These are phyloP conservation scores for Grallaria varia DNA, from an alignment of 2,113 vertebrate genomes.

Conservation along the genomic window DNA sequence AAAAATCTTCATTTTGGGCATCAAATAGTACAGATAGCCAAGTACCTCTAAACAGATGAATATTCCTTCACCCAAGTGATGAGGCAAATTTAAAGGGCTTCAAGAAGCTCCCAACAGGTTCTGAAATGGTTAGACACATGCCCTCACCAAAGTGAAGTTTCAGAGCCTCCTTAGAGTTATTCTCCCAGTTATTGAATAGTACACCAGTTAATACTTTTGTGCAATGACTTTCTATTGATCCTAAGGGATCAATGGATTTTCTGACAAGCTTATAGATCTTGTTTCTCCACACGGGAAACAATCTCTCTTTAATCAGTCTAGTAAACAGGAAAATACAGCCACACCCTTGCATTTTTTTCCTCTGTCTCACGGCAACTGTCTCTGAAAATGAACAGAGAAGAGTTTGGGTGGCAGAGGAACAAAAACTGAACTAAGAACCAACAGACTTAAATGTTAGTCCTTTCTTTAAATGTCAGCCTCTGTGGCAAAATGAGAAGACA, in stretches of 20 bases:
- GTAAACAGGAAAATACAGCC: not conserved
- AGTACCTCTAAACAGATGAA: not conserved
- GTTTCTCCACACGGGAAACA: not conserved
- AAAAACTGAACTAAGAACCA: not conserved
- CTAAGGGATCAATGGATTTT: not conserved
- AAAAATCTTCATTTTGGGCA: not conserved
- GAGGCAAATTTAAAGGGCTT: not conserved
- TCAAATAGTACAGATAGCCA: not conserved
- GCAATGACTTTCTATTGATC: not conserved
- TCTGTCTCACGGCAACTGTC: not conserved
- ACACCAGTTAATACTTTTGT: not conserved
- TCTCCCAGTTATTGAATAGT: not conserved
- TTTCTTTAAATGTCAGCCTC: not conserved
- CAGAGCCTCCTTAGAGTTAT: not conserved
- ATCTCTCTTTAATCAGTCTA: not conserved
- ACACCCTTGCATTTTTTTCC: not conserved
- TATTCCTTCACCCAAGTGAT: not conserved
- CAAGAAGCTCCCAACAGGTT: not conserved
- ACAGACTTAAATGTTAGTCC: not conserved
- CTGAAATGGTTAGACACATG: not conserved
- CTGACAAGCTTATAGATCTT: not conserved
- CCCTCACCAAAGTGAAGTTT: not conserved
- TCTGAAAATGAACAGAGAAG: not conserved
- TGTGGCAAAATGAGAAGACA: not conserved
- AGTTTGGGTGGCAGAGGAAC: not conserved